Percentiles rank a stretch among this genome's conserved stretches.
Evolutionary conservation across 2,888 invertebrate species (phyloP).

Genomic region (Lycocerus yunnanus): DNA sequence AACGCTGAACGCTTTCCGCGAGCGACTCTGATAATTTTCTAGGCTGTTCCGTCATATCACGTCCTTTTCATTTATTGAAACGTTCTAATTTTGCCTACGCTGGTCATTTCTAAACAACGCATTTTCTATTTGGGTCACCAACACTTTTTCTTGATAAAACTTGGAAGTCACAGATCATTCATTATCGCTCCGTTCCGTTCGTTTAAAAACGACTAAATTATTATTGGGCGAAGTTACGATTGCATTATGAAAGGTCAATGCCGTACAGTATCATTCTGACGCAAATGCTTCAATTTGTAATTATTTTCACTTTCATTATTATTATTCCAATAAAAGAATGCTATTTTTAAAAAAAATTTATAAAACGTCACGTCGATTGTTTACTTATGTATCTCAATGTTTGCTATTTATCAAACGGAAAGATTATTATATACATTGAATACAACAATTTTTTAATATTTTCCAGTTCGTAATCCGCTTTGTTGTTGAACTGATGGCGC

Average conservation of each 20-base stretch:
- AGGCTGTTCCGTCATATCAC: slow-evolving; percentile 16
- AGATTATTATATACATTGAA: neutral
- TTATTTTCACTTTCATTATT: neutral
- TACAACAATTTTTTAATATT: neutral
- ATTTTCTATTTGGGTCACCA: neutral
- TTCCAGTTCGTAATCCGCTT: neutral
- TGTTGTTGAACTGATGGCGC: neutral
- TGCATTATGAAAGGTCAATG: neutral
- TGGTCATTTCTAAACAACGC: neutral
- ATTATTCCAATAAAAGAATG: neutral
- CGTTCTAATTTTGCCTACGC: slow-evolving; percentile 2
- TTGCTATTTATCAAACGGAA: neutral
- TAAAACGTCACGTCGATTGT: neutral
- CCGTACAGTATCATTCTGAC: neutral
- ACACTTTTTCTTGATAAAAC: neutral
- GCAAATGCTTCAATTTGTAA: neutral
- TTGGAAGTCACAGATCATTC: neutral
- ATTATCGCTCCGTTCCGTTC: neutral
- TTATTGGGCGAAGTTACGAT: neutral
- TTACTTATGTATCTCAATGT: neutral
- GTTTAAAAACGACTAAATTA: neutral
- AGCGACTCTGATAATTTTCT: slow-evolving; percentile 21
- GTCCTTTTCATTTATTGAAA: slow-evolving; percentile 2
- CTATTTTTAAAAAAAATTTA: no score
- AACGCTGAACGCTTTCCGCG: slow-evolving; percentile 17